phyloP scores from a whole-genome alignment of 2,113 vertebrate genomes.

The Forbesichthys agassizii region DNA sequence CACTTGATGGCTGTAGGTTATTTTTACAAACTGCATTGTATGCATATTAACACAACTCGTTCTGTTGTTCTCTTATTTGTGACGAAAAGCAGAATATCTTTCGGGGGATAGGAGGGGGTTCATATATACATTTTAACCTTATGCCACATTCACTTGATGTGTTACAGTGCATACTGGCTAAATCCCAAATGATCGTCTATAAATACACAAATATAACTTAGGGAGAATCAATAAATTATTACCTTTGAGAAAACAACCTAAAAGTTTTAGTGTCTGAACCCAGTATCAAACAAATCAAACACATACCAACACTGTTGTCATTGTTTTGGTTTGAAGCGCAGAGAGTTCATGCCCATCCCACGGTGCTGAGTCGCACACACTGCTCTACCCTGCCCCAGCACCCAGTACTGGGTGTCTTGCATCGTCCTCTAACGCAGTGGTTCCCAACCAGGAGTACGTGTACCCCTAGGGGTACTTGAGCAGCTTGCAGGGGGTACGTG shows the following conservation, averaged over 20 bases:
- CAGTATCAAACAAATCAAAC: too few relatives aligned
- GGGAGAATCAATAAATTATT: constrained; percentile 75
- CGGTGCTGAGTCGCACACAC: too few relatives aligned
- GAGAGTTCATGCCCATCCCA: too few relatives aligned
- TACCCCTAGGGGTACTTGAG: too few relatives aligned
- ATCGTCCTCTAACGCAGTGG: too few relatives aligned
- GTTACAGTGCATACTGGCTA: constrained; percentile 45
- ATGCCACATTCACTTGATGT: constrained; percentile 53
- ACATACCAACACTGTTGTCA: too few relatives aligned
- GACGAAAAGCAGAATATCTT: constrained; percentile 49
- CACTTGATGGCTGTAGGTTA: constrained; percentile 34
- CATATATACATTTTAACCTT: constrained; percentile 73
- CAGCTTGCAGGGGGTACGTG: too few relatives aligned
- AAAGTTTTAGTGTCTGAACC: constrained; percentile 58
- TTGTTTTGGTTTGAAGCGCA: too few relatives aligned
- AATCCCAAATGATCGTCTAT: constrained; percentile 68
- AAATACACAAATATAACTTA: constrained; percentile 72
- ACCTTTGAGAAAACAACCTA: constrained; percentile 47
- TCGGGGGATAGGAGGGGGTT: constrained; percentile 48
- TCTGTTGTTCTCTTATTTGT: constrained; percentile 39
- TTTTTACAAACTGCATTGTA: constrained; percentile 37
- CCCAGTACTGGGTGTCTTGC: too few relatives aligned
- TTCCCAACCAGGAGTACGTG: too few relatives aligned
- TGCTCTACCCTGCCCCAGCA: too few relatives aligned
- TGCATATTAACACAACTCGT: constrained; percentile 55